Evolutionary conservation across 2,888 invertebrate genomes (phyloP).

Genomic region (Creontiades dilutus): DNA sequence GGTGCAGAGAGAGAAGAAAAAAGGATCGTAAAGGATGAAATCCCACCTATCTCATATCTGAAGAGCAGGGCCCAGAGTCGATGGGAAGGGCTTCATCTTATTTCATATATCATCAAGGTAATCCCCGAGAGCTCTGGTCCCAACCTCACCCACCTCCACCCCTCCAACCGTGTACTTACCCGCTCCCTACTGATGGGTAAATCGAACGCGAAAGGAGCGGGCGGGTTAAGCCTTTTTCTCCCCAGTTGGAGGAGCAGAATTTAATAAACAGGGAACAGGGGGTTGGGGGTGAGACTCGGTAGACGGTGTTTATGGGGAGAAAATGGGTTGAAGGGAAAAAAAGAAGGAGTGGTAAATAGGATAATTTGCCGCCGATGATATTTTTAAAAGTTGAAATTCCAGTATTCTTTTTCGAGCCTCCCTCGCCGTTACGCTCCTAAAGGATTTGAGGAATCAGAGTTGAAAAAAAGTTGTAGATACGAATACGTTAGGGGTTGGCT

Average conservation of each 20-base stretch:
- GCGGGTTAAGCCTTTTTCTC: conserved; percentile 43
- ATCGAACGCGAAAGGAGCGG: background rate
- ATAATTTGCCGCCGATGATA: conserved; percentile 36
- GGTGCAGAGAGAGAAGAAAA: background rate
- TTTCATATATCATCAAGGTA: conserved; percentile 65
- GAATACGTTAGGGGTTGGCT: too few relatives aligned
- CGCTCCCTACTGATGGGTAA: background rate
- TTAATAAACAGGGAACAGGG: conserved; percentile 58
- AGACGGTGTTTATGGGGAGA: conserved; percentile 51
- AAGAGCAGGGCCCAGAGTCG: conserved; percentile 6
- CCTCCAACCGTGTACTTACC: too few relatives aligned
- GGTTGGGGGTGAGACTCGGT: background rate
- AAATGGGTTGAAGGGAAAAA: background rate
- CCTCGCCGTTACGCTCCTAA: too few relatives aligned
- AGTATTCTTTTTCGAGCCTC: too few relatives aligned
- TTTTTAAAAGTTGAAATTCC: background rate
- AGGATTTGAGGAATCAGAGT: too few relatives aligned
- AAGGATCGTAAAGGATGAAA: conserved; percentile 54
- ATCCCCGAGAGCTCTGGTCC: conserved; percentile 29
- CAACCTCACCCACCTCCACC: background rate
- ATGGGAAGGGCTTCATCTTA: conserved; percentile 53
- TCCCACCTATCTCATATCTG: conserved; percentile 65
- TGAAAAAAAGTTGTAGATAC: too few relatives aligned
- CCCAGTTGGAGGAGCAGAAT: conserved; percentile 52
- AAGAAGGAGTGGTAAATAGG: conserved; percentile 5